These are phyloP conservation scores for Saimiri boliviensis DNA, from an alignment of 2,113 vertebrate genomes.

Conservation along the genomic window DNA sequence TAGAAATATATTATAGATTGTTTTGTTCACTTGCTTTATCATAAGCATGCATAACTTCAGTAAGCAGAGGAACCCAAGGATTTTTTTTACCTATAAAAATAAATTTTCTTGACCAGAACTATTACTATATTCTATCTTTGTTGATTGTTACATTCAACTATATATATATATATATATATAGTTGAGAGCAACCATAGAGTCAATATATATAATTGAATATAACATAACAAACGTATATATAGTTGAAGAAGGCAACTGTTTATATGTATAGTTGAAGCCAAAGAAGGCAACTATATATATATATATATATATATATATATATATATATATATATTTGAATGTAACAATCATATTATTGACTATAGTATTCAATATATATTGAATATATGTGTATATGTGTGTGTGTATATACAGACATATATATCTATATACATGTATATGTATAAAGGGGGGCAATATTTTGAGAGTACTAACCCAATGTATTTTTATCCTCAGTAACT, in stretches of 20 bases:
- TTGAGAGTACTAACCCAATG: background rate
- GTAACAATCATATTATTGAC: too few relatives aligned
- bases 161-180: background rate
- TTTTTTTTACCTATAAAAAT: background rate
- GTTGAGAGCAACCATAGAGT: too few relatives aligned
- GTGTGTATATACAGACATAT: too few relatives aligned
- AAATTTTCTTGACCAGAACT: background rate
- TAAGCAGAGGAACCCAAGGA: background rate
- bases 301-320: too few relatives aligned
- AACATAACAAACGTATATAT: too few relatives aligned
- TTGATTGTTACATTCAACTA: background rate
- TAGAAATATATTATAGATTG: slow-evolving; percentile 5
- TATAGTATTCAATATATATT: too few relatives aligned
- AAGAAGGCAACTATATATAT: too few relatives aligned
- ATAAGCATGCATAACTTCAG: background rate
- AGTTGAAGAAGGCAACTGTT: too few relatives aligned
- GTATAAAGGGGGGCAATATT: background rate
- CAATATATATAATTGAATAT: too few relatives aligned
- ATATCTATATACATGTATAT: accelerated
- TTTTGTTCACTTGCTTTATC: slow-evolving; percentile 20
- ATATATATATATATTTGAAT: too few relatives aligned
- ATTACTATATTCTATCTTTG: background rate
- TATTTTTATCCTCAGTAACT: slow-evolving; percentile 1
- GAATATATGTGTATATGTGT: too few relatives aligned
- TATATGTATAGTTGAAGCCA: too few relatives aligned